Evolutionary conservation across 2,888 invertebrate genomes (phyloP), one percentile per base, ranked within the genome.

Genomic region (Drosophila eohydei): DNA sequence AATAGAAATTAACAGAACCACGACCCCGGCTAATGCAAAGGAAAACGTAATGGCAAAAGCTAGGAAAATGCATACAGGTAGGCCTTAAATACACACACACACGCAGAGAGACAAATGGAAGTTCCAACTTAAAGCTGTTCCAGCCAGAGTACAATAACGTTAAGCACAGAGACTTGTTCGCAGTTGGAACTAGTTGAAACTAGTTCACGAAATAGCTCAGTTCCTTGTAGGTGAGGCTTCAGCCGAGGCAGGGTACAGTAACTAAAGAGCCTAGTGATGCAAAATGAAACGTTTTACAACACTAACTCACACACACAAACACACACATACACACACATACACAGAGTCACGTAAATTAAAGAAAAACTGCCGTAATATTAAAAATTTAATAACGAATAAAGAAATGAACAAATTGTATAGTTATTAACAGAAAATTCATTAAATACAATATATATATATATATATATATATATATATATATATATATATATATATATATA

Each of bases 311-410:
- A 46, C 26, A 54, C 26, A 54, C 30, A 44, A 4, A 48, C 5
- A 28, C 26, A 21, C 21, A 21, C 21, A 21, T 21, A 21, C 21
- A 21, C 21, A 21, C 21, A 21, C 1, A 21, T 21, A 21, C 1
- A 21, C 21, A 21, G 9, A 52, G n/a, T 52, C 16, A 41, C 9
- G 9, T 52, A n/a, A 30, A 41, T 16, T 56, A 59, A 36, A 59
- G 32, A 55, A 62, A 59, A 78, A 77, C 77, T 77, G 77, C 77
- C 79, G 66, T 78, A 78, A 66, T 74, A 66, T 66, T 74, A 66
- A 63, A 59, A 34, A 50, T 48, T 26, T 36, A n/a, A 52, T 61
- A 60, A 46, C n/a, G 21, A 51, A 28, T 41, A 52, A 50, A 11
- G 34, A 54, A 63, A 78, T 44, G 21, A 62, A 36, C 34, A 50